Evolutionary conservation across 2,888 invertebrate genomes (phyloP).

Genomic region (Caenorhabditis sp.): DNA sequence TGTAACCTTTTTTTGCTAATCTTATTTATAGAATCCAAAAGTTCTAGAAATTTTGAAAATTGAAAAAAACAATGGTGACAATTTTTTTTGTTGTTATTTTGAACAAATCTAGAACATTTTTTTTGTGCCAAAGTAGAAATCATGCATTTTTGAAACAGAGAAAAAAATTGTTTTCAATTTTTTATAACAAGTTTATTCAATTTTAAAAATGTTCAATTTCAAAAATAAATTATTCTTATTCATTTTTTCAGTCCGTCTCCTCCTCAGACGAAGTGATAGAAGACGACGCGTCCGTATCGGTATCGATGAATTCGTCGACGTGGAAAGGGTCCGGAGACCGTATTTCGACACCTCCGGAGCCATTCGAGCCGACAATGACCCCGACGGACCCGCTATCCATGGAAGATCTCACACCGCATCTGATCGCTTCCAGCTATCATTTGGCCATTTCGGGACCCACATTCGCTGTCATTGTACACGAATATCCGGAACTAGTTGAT

Average conservation of each 20-base stretch:
- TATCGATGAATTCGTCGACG: slow-evolving; percentile 45
- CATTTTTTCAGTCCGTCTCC: slow-evolving; percentile 67
- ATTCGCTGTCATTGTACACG: slow-evolving; percentile 77
- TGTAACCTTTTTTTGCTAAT: no score
- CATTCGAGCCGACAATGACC: not conserved
- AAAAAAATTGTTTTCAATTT: no score
- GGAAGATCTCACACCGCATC: slow-evolving; percentile 22
- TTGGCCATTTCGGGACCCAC: slow-evolving; percentile 74
- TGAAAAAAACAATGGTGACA: no score
- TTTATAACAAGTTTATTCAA: no score
- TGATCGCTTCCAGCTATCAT: slow-evolving; percentile 62
- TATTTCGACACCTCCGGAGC: slow-evolving; percentile 7
- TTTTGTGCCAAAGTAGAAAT: no score
- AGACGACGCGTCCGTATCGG: slow-evolving; percentile 61
- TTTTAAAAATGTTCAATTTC: no score
- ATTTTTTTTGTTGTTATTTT: no score
- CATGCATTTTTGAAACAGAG: no score
- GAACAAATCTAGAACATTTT: no score
- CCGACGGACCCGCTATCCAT: slow-evolving; percentile 14
- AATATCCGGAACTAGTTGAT: slow-evolving; percentile 80
- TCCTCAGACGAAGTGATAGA: slow-evolving; percentile 70
- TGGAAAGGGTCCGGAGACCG: slow-evolving; percentile 47
- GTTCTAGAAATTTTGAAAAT: no score
- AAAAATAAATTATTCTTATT: not conserved
- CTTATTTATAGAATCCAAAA: no score